Evolutionary conservation across 2,113 vertebrate genomes (phyloP).

Genomic region (Agelaius phoeniceus): DNA sequence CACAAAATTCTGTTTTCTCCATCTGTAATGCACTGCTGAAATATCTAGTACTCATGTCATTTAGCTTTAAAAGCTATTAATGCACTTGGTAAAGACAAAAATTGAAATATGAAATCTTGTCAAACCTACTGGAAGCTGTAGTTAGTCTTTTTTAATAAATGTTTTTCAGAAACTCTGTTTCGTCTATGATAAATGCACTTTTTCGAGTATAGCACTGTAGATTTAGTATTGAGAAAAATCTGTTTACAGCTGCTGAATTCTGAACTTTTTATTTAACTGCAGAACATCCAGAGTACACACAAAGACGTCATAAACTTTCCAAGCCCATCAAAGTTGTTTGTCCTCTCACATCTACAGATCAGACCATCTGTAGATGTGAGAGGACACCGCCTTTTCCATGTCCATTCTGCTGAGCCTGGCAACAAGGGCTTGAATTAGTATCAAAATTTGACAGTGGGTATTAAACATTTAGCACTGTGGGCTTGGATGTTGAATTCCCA

Average conservation of each 20-base stretch:
- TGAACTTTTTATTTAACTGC: slow-evolving; percentile 6
- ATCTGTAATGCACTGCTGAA: neutral
- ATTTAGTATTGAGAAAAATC: slow-evolving; percentile 9
- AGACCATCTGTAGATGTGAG: neutral
- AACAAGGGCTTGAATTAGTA: neutral
- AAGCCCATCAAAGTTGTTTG: neutral
- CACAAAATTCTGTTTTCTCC: neutral
- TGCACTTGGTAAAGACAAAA: slow-evolving; percentile 9
- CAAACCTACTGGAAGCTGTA: slow-evolving; percentile 18
- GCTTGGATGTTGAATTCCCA: neutral
- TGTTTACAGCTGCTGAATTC: neutral
- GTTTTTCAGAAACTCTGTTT: slow-evolving; percentile 4
- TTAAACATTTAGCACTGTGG: neutral
- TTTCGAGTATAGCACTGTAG: neutral
- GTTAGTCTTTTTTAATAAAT: neutral
- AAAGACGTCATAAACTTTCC: neutral
- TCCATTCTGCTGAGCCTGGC: neutral
- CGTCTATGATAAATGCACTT: slow-evolving; percentile 11
- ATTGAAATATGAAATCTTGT: slow-evolving; percentile 6
- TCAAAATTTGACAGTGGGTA: neutral
- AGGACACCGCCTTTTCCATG: neutral
- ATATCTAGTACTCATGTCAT: neutral
- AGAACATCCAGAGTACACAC: neutral
- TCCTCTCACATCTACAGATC: neutral
- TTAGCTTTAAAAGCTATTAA: slow-evolving; percentile 45